Base-by-base conservation (phyloP, 2,113 vertebrate species). In the Rhabdomys dilectus region DNA sequence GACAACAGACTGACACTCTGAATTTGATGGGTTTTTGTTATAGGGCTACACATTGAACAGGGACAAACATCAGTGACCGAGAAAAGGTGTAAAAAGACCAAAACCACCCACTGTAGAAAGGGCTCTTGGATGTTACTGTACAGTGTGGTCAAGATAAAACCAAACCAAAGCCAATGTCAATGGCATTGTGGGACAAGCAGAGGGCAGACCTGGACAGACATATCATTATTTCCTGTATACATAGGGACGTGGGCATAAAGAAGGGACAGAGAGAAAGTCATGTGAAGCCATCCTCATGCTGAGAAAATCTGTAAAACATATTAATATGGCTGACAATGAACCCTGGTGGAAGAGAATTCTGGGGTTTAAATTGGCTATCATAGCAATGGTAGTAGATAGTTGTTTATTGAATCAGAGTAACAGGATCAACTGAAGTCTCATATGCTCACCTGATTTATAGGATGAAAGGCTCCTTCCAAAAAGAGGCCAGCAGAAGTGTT, bases 61-160 rank as follows among this genome's bases (percentile, higher is more conserved):
- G 92, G 98, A 98, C 72, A 58, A 95, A 99, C 97, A 92, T 98
- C 97, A 98, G 98, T 97, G 98, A 98, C 98, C 98, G 98, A 98
- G 98, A 98, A 98, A 98, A 98, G 98, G 98, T 98, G 98, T 98
- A 99, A 98, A 99, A 99, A 99, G 98, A 98, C 98, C 98, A 98
- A 98, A 98, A 97, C 98, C 98, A 98, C 98, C 98, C 98, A 98
- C 98, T 98, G 98, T 98, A 98, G 98, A 98, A 98, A 98, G 98
- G 98, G 97, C 91, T 98, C 96, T 94, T 97, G 88, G 97, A 98
- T 98, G 98, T 97, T 97, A 98, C 95, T 98, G 97, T 98, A 98
- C 97, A 98, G 96, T 97, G 98, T 97, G 95, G 98, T 97, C 97
- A 98, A 96, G 98, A 97, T 85, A 21, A 93, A 91, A 26, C 31